A percentile compares a stretch with the other conserved stretches of the same genome.
Evolutionary conservation across 30 jellyfish, hydroid and myxozoan species (phyloP).

Genomic region (Chrysaora quinquecirrha): DNA sequence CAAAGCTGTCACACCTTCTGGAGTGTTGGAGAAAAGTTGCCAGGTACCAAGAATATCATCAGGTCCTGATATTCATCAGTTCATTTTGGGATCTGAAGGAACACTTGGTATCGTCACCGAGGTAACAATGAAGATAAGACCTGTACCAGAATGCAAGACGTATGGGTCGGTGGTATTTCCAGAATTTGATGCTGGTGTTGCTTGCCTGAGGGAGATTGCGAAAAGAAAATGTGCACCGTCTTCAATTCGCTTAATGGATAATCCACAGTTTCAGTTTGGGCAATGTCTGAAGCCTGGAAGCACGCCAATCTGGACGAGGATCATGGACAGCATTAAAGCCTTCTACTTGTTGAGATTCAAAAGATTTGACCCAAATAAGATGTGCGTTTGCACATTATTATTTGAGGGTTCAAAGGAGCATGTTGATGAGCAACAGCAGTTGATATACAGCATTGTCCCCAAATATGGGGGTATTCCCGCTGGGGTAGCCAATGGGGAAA

Average conservation of each 20-base stretch:
- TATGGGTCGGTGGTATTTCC: slow-evolving; percentile 96
- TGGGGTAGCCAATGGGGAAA: slow-evolving; percentile 90
- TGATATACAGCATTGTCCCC: slow-evolving; percentile 77
- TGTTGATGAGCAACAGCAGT: slow-evolving; percentile 74
- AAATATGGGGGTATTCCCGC: slow-evolving; percentile 97
- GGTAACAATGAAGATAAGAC: slow-evolving; percentile 87
- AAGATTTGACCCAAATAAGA: slow-evolving; percentile 86
- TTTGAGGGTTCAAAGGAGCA: slow-evolving; percentile 88
- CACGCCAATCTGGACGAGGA: slow-evolving; percentile 86
- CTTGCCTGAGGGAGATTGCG: slow-evolving; percentile 89
- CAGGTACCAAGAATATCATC: slow-evolving; percentile 97
- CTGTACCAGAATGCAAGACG: slow-evolving; percentile 82
- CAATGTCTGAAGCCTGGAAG: slow-evolving; percentile 95
- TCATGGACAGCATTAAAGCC: slow-evolving; percentile 88
- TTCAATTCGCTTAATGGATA: slow-evolving; percentile 96
- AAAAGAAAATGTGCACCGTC: slow-evolving; percentile 91
- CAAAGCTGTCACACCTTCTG: slow-evolving; percentile 89
- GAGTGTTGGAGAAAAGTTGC: slow-evolving; percentile 84
- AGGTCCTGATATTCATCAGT: slow-evolving; percentile 96
- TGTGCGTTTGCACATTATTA: slow-evolving; percentile 91
- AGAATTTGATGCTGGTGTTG: slow-evolving; percentile 90
- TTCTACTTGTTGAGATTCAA: slow-evolving; percentile 81
- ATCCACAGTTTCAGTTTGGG: slow-evolving; percentile 93
- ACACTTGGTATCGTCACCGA: slow-evolving; percentile 94
- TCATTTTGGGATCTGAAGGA: slow-evolving; percentile 96